Base-by-base conservation (phyloP, 2,797 vertebrate species). In the Pseudochirops corinnae region DNA sequence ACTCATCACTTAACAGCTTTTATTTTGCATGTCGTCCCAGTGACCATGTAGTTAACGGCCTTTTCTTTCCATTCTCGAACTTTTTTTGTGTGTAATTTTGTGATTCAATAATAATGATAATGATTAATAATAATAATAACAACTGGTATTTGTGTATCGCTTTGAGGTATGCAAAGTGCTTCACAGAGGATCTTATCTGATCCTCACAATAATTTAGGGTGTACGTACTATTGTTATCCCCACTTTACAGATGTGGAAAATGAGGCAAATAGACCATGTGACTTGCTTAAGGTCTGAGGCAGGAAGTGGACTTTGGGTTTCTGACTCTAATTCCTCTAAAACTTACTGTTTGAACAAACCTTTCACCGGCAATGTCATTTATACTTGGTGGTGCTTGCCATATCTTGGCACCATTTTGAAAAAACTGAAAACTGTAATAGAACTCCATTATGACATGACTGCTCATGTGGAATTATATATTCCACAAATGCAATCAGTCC, bases 391-490 rank as follows among this genome's bases (percentile, higher is more conserved):
- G 87, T 3, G 62, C 9, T 91, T 92, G 92, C 46, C 14, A 90
- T 53, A 57, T 94, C 55, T 26, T 50, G 55, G 55, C 58, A 90
- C 52, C 39, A 33, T 93, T 52, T 93, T 74, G 13, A 74, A 56
- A 96, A 46, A 94, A 28, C 55, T 39, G 52, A 93, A 94, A 87
- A 92, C 11, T 92, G 93, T 92, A 24, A 52, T 10, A 74, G 90
- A 95, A 90, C 93, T 50, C 94, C 92, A 29, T 90, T 4, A 28
- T 67, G 93, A 94, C 46, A 93, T 67, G 74, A 91, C 92, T 96
- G 5, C 24, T 60, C 57, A 57, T 29, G 11, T 82, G 39, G 39
- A 87, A 87, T 87, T 11, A 2, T 26, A 87, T 82, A 46, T 46
- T 5, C n/a, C n/a, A 39, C 18, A 67, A 13, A 10, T 16, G 60